phyloP scores from a whole-genome alignment of 2,113 vertebrate species.

The Takifugu flavidus region DNA sequence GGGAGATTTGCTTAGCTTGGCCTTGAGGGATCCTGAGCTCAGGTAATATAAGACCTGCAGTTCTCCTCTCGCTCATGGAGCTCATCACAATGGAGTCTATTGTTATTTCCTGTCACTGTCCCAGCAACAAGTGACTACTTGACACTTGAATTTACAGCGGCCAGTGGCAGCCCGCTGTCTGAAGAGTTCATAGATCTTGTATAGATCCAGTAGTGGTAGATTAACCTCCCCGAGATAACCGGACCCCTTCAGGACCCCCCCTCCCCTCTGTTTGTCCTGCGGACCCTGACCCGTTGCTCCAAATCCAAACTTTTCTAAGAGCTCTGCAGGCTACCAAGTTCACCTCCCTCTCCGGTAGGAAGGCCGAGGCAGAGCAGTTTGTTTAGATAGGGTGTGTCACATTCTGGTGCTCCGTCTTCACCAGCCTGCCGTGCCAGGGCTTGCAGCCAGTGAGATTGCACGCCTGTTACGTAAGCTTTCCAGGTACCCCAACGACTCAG shows the following conservation, averaged over 20 bases:
- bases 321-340: conserved; percentile 10
- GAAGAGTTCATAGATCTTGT: not conserved
- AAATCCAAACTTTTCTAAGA: conserved; percentile 24
- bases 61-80: conserved; percentile 37
- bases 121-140: conserved; percentile 32
- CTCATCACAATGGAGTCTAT: conserved; percentile 57
- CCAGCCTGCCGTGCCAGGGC: conserved; percentile 66
- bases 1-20: conserved; percentile 51
- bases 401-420: conserved; percentile 56
- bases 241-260: conserved; percentile 7
- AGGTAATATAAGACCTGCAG: conserved; percentile 61
- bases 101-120: conserved; percentile 40
- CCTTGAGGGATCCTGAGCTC: conserved; percentile 54
- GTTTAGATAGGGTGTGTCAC: conserved; percentile 75
- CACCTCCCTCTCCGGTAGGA: conserved; percentile 37
- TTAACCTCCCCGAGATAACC: conserved; percentile 54
- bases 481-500: conserved; percentile 19
- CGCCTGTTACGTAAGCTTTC: conserved; percentile 64
- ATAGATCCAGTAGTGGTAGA: conserved; percentile 36
- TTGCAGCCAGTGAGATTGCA: conserved; percentile 73
- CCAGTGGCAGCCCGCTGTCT: conserved; percentile 9
- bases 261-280: conserved; percentile 24
- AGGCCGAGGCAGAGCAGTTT: conserved; percentile 62
- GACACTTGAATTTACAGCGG: conserved; percentile 23
- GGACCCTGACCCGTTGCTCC: conserved; percentile 41